These are phyloP conservation scores for Danio albolineatus DNA, from an alignment of 2,797 vertebrate genomes.

Conservation along the genomic window DNA sequence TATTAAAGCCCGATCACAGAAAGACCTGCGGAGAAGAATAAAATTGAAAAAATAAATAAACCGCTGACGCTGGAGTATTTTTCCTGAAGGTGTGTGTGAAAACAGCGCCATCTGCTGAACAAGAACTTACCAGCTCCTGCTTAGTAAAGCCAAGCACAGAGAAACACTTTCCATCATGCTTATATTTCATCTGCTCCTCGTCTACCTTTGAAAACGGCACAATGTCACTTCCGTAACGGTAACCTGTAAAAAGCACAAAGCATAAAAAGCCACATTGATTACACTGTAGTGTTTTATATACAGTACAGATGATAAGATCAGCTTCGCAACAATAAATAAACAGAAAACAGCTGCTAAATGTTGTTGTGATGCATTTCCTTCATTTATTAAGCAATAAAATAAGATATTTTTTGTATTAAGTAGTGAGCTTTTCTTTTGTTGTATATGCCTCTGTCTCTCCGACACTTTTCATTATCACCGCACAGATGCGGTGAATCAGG, in stretches of 20 bases:
- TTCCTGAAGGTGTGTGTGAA: background rate
- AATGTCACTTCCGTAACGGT: conserved; percentile 95
- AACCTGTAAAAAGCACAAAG: conserved; percentile 77
- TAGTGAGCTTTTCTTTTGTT: too few species aligned
- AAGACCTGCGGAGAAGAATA: too few species aligned
- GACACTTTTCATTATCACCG: too few species aligned
- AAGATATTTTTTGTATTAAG: too few species aligned
- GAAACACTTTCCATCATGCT: conserved; percentile 91
- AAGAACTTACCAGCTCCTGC: conserved; percentile 79
- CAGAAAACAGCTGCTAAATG: too few species aligned
- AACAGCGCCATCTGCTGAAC: conserved; percentile 33
- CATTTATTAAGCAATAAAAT: too few species aligned
- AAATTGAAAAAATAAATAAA: background rate
- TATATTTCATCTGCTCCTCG: conserved; percentile 98
- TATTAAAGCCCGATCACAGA: background rate
- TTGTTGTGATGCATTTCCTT: too few species aligned
- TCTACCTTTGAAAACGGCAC: conserved; percentile 97
- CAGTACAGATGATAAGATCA: too few species aligned
- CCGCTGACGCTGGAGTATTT: too few species aligned
- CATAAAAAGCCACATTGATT: background rate
- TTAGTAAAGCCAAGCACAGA: conserved; percentile 92
- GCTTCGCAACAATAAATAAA: too few species aligned
- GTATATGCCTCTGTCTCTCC: too few species aligned
- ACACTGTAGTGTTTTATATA: background rate
- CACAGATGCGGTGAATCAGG: too few species aligned